Conservation (phyloP, 2,113 vertebrate species). For the Boleophthalmus pectinirostris region DNA sequence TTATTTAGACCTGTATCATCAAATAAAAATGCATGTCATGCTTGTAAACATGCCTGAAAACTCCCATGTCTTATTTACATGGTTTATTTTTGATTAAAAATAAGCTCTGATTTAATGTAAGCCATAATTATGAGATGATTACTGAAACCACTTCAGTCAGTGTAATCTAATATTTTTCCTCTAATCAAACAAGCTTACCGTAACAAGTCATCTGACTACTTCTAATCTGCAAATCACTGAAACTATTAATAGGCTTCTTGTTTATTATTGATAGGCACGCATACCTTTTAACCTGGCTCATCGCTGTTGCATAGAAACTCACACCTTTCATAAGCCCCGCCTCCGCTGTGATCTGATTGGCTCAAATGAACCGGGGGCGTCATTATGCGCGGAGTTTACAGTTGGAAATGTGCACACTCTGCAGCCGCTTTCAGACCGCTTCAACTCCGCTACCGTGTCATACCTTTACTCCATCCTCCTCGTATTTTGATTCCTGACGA, state of each 20-base stretch:
- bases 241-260: not conserved
- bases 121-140: not conserved
- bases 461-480: not conserved
- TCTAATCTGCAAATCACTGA: not conserved
- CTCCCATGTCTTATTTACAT: too few relatives aligned
- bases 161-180: not conserved
- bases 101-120: not conserved
- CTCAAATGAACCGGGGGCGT: conserved; percentile 40
- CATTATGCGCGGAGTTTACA: conserved; percentile 37
- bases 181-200: not conserved
- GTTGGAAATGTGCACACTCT: conserved; percentile 43
- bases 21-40: not conserved
- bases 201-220: not conserved
- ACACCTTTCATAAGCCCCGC: conserved; percentile 19
- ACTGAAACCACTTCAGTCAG: not conserved
- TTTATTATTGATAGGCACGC: not conserved
- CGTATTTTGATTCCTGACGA: not conserved
- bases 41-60: too few relatives aligned
- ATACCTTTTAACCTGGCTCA: not conserved
- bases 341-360: conserved; percentile 46
- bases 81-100: too few relatives aligned
- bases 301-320: not conserved
- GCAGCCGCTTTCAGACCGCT: conserved; percentile 50
- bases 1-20: not conserved
- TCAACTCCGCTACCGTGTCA: not conserved